These are phyloP conservation scores for Labeo rohita DNA, from an alignment of 2,113 vertebrate species.

Conservation along the genomic window DNA sequence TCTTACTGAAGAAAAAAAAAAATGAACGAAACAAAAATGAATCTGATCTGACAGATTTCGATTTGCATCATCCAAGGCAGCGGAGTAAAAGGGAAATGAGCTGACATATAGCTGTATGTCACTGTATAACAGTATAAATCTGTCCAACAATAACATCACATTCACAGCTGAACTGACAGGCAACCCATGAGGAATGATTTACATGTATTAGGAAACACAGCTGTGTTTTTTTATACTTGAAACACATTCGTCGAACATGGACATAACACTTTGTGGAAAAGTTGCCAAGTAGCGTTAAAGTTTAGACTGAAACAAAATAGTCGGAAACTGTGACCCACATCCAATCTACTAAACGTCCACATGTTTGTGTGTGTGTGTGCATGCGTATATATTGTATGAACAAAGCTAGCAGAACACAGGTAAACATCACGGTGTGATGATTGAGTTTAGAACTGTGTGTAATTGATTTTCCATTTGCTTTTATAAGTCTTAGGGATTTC, in stretches of 20 bases:
- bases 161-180: slow-evolving; percentile 13
- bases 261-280: slow-evolving; percentile 18
- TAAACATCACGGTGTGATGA: background rate
- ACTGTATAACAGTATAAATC: background rate
- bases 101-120: background rate
- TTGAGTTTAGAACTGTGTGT: background rate
- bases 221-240: slow-evolving; percentile 25
- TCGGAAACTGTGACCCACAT: slow-evolving; percentile 18
- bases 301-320: slow-evolving; percentile 1
- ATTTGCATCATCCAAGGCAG: background rate
- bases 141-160: slow-evolving; percentile 22
- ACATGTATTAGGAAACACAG: slow-evolving; percentile 23
- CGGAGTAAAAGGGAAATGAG: background rate
- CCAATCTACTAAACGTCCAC: background rate
- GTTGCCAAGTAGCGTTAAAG: slow-evolving; percentile 4
- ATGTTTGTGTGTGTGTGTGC: background rate
- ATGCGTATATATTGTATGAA: background rate
- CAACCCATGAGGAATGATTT: background rate
- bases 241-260: slow-evolving; percentile 13
- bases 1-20: background rate
- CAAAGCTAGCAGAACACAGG: background rate
- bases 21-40: background rate
- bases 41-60: background rate
- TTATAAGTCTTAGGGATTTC: background rate
- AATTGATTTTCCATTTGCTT: slow-evolving; percentile 24